A percentile compares a stretch with the other conserved stretches of the same genome.
phyloP scores from a whole-genome alignment of 1,140 invertebrate species.

The Brachionus koreanus region DNA sequence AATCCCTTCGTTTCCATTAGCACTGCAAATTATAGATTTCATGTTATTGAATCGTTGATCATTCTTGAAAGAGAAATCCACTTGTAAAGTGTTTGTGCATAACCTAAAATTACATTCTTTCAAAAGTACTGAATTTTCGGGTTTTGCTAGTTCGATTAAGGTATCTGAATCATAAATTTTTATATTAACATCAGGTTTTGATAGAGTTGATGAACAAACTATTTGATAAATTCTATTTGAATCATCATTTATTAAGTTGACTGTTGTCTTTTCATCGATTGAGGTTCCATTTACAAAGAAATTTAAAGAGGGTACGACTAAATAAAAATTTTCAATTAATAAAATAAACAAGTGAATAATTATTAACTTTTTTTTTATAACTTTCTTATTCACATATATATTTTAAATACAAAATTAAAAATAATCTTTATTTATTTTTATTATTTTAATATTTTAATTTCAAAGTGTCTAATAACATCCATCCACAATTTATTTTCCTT shows the following conservation, averaged over 20 bases:
- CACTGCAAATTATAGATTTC: constrained; percentile 6
- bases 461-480: no score
- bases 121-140: not conserved
- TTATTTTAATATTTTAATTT: no score
- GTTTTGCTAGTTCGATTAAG: not conserved
- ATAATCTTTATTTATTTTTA: no score
- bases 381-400: not conserved
- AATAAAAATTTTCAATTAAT: not conserved
- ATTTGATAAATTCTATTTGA: not conserved
- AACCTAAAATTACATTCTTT: not conserved
- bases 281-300: not conserved
- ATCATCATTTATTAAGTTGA: not conserved
- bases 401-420: not conserved
- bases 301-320: not conserved
- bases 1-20: not conserved
- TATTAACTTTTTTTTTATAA: not conserved
- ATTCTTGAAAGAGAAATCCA: not conserved
- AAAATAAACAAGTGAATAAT: no score
- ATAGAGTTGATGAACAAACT: not conserved
- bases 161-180: not conserved
- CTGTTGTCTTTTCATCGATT: not conserved
- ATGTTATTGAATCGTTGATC: not conserved
- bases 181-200: not conserved
- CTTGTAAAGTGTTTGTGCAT: not conserved
- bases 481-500: no score